Percentiles rank a stretch among this genome's conserved stretches.
Conservation (phyloP, 92 coral and sea anemone genomes). For the Porites lobata region DNA sequence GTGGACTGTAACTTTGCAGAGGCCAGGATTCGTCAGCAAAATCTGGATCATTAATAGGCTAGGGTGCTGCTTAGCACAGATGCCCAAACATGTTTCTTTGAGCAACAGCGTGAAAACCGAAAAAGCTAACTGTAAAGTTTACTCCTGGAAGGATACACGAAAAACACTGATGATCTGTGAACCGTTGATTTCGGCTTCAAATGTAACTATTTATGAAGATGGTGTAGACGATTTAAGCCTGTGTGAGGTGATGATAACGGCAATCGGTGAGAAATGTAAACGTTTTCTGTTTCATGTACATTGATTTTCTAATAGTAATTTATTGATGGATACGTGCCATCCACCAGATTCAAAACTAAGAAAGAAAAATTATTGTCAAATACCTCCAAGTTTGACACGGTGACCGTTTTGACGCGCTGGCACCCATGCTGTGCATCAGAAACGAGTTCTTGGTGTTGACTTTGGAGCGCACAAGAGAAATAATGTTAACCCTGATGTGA, state of each 20-base stretch:
- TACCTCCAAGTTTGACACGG: too few relatives aligned
- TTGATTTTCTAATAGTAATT: too few relatives aligned
- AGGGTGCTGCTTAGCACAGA: slow-evolving; percentile 62
- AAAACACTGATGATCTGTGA: slow-evolving; percentile 58
- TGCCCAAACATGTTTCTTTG: slow-evolving; percentile 46
- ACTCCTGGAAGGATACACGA: slow-evolving; percentile 14
- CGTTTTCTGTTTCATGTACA: too few relatives aligned
- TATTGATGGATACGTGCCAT: too few relatives aligned
- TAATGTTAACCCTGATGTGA: too few relatives aligned
- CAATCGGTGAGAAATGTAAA: slow-evolving; percentile 50
- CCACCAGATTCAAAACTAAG: too few relatives aligned
- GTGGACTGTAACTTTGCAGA: slow-evolving; percentile 63
- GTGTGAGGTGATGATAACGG: slow-evolving; percentile 72
- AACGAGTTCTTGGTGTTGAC: too few relatives aligned
- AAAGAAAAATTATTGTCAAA: too few relatives aligned
- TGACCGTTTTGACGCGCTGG: too few relatives aligned
- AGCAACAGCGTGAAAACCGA: too few relatives aligned
- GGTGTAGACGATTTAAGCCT: slow-evolving; percentile 28
- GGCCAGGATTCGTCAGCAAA: slow-evolving; percentile 29
- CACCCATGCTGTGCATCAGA: too few relatives aligned
- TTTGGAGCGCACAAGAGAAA: too few relatives aligned
- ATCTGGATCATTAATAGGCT: slow-evolving; percentile 55
- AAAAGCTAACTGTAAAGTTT: slow-evolving; percentile 54
- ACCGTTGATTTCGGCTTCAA: slow-evolving; percentile 45
- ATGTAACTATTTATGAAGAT: slow-evolving; percentile 52